Base-by-base conservation (phyloP, 2,888 invertebrate species). In the Bedellia somnulentella region DNA sequence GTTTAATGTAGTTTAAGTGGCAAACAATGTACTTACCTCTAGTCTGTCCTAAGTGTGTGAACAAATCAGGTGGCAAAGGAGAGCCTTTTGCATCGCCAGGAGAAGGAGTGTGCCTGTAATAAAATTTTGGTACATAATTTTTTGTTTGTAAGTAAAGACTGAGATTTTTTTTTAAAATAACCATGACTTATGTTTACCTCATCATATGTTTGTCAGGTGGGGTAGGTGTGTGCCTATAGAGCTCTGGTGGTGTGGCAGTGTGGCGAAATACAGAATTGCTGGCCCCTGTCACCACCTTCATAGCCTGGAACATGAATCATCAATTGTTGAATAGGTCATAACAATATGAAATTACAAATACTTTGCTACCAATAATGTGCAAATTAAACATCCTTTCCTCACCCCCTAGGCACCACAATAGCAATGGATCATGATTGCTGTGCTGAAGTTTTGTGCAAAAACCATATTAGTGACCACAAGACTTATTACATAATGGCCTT, bases 61-160 rank as follows among this genome's bases (percentile, higher is more conserved):
- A 75, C 5, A 73, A 37, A 14, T 73, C 73, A 5, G 57, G 49
- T 1, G 67, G 60, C 13, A 62, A 45, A 42, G 70, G 42, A 43
- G 63, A 52, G 0, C 52, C 45, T 29, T 77, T 76, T n/a, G 64
- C 58, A 34, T 76, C 76, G 4, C 75, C 71, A 1, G 79, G 79
- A 4, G 85, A 85, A 1, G 84, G 85, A 1, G 84, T 85, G 44
- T 85, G 85, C 76, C 85, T 73, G 42, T 3, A 43, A 24, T 6
- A 18, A 18, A 18, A n/a, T n/a, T n/a, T n/a, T n/a, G n/a, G n/a
- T n/a, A n/a, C n/a, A n/a, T n/a, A n/a, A n/a, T n/a, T n/a, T n/a
- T n/a, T n/a, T n/a, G n/a, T n/a, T n/a, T n/a, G n/a, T n/a, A n/a
- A n/a, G n/a, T n/a, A n/a, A n/a, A n/a, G n/a, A n/a, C n/a, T n/a